Conservation (phyloP, 2,888 invertebrate species). For the Aphidius colemani region DNA sequence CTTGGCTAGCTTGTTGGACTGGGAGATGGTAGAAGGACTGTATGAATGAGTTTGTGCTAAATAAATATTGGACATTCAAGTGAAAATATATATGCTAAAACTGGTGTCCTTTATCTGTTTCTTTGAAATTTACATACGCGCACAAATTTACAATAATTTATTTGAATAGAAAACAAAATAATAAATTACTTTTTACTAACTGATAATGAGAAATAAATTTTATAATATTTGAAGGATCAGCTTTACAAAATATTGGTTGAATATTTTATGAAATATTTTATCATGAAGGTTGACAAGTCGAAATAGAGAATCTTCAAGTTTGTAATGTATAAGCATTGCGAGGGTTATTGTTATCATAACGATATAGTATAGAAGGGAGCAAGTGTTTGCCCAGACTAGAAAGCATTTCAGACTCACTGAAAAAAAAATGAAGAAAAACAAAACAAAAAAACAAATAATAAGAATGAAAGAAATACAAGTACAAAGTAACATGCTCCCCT, state of each 20-base stretch:
- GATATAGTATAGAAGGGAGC: constrained; percentile 37
- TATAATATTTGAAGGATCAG: neutral
- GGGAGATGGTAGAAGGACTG: constrained; percentile 4
- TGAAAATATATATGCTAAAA: constrained; percentile 36
- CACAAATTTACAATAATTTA: constrained; percentile 14
- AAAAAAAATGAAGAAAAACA: constrained; percentile 5
- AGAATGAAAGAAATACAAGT: neutral
- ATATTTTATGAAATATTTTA: constrained; percentile 9
- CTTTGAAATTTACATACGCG: constrained; percentile 7
- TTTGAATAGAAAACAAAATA: neutral
- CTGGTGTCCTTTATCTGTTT: constrained; percentile 4
- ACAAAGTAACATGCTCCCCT: constrained; percentile 1
- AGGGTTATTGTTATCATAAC: constrained; percentile 44
- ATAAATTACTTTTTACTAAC: neutral
- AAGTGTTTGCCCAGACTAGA: constrained; percentile 42
- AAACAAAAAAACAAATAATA: constrained; percentile 9
- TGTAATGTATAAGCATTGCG: constrained; percentile 26
- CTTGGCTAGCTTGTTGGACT: constrained; percentile 17
- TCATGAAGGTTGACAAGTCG: constrained; percentile 22
- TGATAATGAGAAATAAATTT: no score
- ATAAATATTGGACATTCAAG: constrained; percentile 42
- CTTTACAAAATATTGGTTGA: neutral
- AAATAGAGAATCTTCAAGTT: constrained; percentile 20
- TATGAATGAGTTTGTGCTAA: constrained; percentile 22
- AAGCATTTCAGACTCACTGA: constrained; percentile 31